These are phyloP conservation scores for Sylvia borin DNA, from an alignment of 2,797 vertebrate genomes.

Conservation along the genomic window DNA sequence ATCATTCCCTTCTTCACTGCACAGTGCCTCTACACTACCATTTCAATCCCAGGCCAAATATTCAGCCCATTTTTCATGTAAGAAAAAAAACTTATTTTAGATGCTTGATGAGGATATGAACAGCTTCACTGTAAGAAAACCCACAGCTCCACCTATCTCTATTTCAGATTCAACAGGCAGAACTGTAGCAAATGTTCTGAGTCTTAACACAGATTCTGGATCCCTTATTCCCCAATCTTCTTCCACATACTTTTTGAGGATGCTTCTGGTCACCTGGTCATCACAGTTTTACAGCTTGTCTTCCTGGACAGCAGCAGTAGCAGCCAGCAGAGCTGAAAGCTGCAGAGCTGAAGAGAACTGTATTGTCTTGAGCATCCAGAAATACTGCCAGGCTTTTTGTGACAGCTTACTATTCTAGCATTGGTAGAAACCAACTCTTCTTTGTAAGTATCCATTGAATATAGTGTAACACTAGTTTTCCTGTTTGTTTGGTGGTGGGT, in stretches of 20 bases:
- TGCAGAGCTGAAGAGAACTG: background rate
- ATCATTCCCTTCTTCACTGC: background rate
- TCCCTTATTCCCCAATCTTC: background rate
- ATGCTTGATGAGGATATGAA: background rate
- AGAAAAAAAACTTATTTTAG: background rate
- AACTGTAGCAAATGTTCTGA: background rate
- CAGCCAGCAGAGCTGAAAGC: background rate
- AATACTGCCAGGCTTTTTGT: background rate
- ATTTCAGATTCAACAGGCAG: background rate
- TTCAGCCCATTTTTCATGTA: background rate
- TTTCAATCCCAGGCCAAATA: background rate
- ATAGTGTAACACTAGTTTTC: background rate
- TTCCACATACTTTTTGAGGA: background rate
- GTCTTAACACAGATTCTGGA: background rate
- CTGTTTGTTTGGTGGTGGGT: background rate
- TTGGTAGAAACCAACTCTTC: background rate
- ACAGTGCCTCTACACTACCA: background rate
- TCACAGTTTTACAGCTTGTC: conserved; percentile 3
- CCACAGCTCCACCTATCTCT: background rate
- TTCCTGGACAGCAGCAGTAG: background rate
- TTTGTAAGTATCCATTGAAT: background rate
- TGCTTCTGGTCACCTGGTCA: conserved; percentile 20
- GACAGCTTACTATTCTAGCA: background rate
- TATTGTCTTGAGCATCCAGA: background rate
- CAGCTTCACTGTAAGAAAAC: background rate